These are phyloP conservation scores for Prietella phreatophila DNA, from an alignment of 2,113 vertebrate species.

Conservation along the genomic window DNA sequence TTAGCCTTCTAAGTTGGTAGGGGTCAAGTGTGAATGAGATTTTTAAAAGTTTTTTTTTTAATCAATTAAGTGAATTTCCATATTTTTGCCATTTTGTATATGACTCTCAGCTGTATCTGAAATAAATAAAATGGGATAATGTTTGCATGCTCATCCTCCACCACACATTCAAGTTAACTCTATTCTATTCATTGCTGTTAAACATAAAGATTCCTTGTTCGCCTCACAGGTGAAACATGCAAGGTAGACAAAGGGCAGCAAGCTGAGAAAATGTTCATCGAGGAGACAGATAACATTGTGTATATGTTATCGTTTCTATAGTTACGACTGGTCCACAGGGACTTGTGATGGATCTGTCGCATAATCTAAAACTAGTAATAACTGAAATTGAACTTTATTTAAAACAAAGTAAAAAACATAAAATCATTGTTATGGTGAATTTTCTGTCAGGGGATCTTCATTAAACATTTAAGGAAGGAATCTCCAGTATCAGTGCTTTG, in stretches of 20 bases:
- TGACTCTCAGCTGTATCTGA: neutral
- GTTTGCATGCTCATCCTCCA: neutral
- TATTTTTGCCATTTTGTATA: neutral
- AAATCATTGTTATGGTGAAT: neutral
- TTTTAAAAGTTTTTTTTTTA: neutral
- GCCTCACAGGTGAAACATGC: too few relatives aligned
- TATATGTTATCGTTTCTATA: neutral
- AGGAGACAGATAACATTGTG: neutral
- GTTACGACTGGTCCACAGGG: neutral
- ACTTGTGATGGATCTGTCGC: neutral
- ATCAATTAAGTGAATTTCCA: neutral
- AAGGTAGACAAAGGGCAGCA: neutral
- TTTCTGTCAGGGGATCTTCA: neutral
- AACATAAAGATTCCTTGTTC: neutral
- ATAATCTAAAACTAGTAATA: neutral
- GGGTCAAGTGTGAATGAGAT: conserved; percentile 7
- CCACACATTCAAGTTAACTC: too few relatives aligned
- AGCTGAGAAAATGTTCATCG: neutral
- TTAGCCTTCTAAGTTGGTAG: neutral
- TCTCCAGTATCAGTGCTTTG: neutral
- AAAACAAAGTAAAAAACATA: neutral
- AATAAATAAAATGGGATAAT: conserved; percentile 4
- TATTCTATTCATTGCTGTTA: neutral
- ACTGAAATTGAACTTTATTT: neutral
- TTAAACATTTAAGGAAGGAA: neutral